Conservation (phyloP, 2,888 invertebrate genomes). For the Dermolepida albohirtum region DNA sequence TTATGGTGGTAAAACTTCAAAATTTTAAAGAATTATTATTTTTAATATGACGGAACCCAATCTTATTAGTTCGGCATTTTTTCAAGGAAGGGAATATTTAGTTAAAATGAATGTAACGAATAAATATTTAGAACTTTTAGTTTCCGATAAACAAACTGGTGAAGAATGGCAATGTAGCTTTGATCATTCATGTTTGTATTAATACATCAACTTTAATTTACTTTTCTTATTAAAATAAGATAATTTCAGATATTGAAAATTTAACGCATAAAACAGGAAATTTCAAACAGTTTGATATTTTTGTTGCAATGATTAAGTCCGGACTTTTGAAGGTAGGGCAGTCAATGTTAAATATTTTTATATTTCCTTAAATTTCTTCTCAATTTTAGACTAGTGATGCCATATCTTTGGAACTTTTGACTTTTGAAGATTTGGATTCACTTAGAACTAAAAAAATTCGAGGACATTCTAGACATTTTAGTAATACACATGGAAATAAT, state of each 20-base stretch:
- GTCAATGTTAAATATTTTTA: too few relatives aligned
- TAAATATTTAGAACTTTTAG: slow-evolving; percentile 64
- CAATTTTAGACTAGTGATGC: slow-evolving; percentile 66
- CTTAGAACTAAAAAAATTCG: slow-evolving; percentile 63
- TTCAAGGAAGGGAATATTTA: slow-evolving; percentile 66
- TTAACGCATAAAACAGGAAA: slow-evolving; percentile 70
- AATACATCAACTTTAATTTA: background rate
- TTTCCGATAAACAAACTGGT: slow-evolving; percentile 68
- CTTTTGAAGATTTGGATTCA: slow-evolving; percentile 67
- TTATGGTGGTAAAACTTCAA: slow-evolving; percentile 38
- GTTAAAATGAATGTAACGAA: slow-evolving; percentile 65
- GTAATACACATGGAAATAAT: slow-evolving; percentile 57
- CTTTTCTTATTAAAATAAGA: background rate
- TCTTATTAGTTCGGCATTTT: slow-evolving; percentile 65
- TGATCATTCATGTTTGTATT: slow-evolving; percentile 65
- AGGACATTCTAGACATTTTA: slow-evolving; percentile 52
- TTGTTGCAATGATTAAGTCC: slow-evolving; percentile 69
- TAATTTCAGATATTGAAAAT: slow-evolving; percentile 67
- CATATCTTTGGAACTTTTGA: slow-evolving; percentile 67
- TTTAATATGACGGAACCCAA: slow-evolving; percentile 60
- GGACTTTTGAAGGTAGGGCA: slow-evolving; percentile 66
- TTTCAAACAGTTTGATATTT: slow-evolving; percentile 69
- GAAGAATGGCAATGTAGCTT: slow-evolving; percentile 70
- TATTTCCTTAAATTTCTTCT: slow-evolving; percentile 27
- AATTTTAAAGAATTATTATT: slow-evolving; percentile 39